Percentiles rank a stretch among this genome's conserved stretches.
These are phyloP conservation scores for Chaetodon auriga DNA, from an alignment of 2,113 vertebrate genomes.

Conservation along the genomic window DNA sequence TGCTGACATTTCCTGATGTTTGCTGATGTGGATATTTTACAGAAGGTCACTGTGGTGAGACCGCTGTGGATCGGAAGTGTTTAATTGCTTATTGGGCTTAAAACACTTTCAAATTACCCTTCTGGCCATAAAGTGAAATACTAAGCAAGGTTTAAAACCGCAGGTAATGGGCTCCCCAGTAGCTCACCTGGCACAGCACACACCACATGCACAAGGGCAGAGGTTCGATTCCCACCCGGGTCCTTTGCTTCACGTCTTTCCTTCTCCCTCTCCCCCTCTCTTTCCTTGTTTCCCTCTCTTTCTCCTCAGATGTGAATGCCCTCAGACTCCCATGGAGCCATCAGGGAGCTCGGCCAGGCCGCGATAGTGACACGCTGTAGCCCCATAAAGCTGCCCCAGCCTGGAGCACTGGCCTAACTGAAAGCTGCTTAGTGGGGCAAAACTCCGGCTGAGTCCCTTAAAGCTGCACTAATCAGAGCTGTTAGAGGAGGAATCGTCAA, in stretches of 20 bases:
- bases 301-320: background rate
- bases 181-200: too few species aligned
- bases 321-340: conserved; percentile 28
- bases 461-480: conserved; percentile 80
- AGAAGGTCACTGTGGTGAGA: conserved; percentile 9
- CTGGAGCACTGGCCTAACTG: conserved; percentile 38
- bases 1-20: conserved; percentile 45
- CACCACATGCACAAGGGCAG: too few species aligned
- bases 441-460: conserved; percentile 74
- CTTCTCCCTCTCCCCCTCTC: too few species aligned
- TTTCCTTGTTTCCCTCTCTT: background rate
- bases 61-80: background rate
- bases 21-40: conserved; percentile 32
- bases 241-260: too few species aligned
- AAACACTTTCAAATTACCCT: conserved; percentile 6
- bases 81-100: conserved; percentile 6
- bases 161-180: background rate
- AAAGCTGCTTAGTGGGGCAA: conserved; percentile 78
- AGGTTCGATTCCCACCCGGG: too few species aligned
- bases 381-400: conserved; percentile 61
- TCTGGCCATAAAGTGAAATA: background rate
- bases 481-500: conserved; percentile 62
- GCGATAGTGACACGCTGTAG: conserved; percentile 65
- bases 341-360: conserved; percentile 49
- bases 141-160: background rate